Percentiles rank a stretch among this genome's conserved stretches.
phyloP scores from a whole-genome alignment of 1,140 invertebrate species.

The Laupala kohalensis region DNA sequence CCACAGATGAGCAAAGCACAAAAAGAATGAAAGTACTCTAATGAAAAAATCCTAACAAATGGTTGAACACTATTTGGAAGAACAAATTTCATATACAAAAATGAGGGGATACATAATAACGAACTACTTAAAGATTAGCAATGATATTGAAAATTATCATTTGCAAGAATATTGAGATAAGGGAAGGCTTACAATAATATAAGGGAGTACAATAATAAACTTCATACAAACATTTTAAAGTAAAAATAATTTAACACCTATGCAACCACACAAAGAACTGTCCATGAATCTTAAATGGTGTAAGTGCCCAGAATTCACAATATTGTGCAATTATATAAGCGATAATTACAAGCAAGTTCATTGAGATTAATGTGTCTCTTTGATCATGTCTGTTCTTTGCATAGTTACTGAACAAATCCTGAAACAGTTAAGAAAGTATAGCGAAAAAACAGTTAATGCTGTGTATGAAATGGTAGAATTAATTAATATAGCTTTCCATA shows the following conservation, averaged over 20 bases:
- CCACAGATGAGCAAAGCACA: background rate
- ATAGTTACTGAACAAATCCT: constrained; percentile 10
- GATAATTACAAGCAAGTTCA: background rate
- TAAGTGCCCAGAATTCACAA: background rate
- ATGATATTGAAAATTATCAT: no score
- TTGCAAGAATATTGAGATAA: background rate
- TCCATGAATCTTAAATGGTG: background rate
- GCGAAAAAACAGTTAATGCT: no score
- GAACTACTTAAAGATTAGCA: no score
- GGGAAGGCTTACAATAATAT: background rate
- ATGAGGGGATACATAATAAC: no score
- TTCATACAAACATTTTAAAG: background rate
- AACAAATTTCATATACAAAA: no score
- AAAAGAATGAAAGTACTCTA: background rate
- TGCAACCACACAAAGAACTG: constrained; percentile 15
- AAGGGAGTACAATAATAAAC: background rate
- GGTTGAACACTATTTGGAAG: no score
- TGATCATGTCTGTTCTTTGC: constrained; percentile 10
- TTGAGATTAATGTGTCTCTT: background rate
- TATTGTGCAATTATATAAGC: background rate
- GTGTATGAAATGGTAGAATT: no score
- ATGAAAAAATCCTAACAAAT: background rate
- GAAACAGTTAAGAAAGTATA: no score
- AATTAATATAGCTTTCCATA: no score
- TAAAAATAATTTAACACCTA: background rate